Percentiles rank a stretch among this genome's conserved stretches.
These are phyloP conservation scores for Gymnoscopelus braueri DNA, from an alignment of 2,797 vertebrate genomes.

Conservation along the genomic window DNA sequence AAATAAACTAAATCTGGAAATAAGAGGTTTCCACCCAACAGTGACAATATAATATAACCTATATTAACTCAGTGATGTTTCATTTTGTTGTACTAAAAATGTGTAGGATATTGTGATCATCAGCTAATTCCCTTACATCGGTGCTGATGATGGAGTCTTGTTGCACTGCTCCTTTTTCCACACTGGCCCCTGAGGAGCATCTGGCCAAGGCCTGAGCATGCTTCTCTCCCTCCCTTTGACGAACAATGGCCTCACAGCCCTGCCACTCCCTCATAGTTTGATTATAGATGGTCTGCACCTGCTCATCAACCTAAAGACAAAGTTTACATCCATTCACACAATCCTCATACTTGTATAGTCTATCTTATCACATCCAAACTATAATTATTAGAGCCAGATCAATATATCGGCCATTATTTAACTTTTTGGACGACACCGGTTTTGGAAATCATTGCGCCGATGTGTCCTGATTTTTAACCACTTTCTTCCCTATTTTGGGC, in stretches of 20 bases:
- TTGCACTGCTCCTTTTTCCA: constrained; percentile 89
- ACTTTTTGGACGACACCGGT: no score
- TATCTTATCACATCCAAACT: no score
- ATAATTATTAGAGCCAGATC: no score
- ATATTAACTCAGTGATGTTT: no score
- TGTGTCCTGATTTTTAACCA: no score
- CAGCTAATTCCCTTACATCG: constrained; percentile 81
- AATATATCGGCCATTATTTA: no score
- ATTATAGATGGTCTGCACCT: constrained; percentile 86
- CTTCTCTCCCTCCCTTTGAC: constrained; percentile 92
- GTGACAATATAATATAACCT: no score
- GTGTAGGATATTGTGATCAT: neutral
- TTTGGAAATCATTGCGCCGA: no score
- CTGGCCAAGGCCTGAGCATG: constrained; percentile 92
- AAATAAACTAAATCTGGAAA: no score
- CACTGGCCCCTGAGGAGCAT: constrained; percentile 90
- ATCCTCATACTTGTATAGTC: no score
- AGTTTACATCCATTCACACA: constrained; percentile 1
- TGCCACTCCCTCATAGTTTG: constrained; percentile 97
- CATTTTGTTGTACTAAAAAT: neutral
- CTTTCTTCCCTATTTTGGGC: no score
- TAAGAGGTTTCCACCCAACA: no score
- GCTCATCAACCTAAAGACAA: constrained; percentile 86
- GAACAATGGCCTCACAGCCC: constrained; percentile 95
- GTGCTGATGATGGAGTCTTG: constrained; percentile 95